Evolutionary conservation across 2,113 vertebrate genomes (phyloP), one percentile per base, ranked within the genome.

Genomic region (Passer montanus): DNA sequence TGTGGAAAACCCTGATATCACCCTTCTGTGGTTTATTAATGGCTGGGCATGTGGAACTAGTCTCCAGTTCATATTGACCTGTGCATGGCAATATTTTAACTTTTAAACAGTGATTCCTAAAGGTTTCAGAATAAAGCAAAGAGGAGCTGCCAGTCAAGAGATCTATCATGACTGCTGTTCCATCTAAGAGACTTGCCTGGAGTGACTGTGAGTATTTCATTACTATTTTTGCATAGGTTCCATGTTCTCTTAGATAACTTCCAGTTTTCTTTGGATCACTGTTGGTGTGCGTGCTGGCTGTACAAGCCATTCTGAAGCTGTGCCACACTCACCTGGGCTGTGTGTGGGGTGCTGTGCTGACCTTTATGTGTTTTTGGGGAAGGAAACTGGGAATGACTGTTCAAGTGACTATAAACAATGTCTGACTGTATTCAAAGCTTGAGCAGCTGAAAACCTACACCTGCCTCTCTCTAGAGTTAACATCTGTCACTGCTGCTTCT

Each of bases 171-270:
- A 92, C 27, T 86, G 70, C 72, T 46, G 86, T 39, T 28, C 67
- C 59, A 5, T 46, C 13, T 55, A 59, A 81, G 89, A 94, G 56
- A 58, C 64, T 67, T 93, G 43, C 47, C 28, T 96, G 93, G 84
- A 92, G 41, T 75, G 88, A 96, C 94, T 82, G 94, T 95, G 69
- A 94, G 81, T 96, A 89, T 96, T 80, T 76, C n/a, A 94, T 66
- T 43, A 60, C 63, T 76, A 7, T 67, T 89, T 93, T 90, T 93
- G 83, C 27, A 66, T 55, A 47, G 84, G 49, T 72, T 50, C 43
- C 8, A 0, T 60, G 12, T 55, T 93, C 81, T 60, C 24, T 50
- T 53, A 31, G 41, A 21, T 75, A 53, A 58, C 23, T 63, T 72
- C 27, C 44, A 83, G 23, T 49, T 87, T 88, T 0, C 1, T 50